These are phyloP conservation scores for Casuarius casuarius DNA, from an alignment of 2,113 vertebrate species.

Conservation along the genomic window DNA sequence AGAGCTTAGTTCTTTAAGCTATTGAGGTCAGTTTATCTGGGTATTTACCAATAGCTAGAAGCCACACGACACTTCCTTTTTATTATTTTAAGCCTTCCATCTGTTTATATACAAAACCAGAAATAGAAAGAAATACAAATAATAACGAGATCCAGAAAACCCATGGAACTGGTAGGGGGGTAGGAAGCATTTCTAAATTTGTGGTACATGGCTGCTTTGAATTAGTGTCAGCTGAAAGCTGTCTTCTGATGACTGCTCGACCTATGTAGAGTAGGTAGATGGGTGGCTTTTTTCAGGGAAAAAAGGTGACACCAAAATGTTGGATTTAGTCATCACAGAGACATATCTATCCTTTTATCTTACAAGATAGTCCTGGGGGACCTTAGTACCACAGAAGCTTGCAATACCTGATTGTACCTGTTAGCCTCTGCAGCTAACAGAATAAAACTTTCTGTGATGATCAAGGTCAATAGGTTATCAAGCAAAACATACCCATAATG, in stretches of 20 bases:
- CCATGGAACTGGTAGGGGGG: background rate
- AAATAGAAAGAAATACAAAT: background rate
- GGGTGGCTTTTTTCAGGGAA: background rate
- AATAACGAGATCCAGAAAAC: background rate
- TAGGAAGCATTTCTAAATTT: background rate
- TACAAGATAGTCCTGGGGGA: background rate
- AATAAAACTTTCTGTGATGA: background rate
- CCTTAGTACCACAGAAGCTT: background rate
- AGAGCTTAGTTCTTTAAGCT: slow-evolving; percentile 45
- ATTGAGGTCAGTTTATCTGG: background rate
- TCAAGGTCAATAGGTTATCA: background rate
- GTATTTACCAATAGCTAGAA: slow-evolving; percentile 35
- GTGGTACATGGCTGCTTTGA: background rate
- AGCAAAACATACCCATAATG: background rate
- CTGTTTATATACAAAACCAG: background rate
- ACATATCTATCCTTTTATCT: background rate
- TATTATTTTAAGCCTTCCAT: background rate
- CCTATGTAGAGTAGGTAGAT: background rate
- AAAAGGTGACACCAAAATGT: background rate
- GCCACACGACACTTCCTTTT: background rate
- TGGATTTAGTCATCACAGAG: background rate
- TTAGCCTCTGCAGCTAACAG: background rate
- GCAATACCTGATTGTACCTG: background rate
- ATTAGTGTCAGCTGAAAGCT: background rate
- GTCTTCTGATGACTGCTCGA: background rate